Conservation (phyloP, 2,113 vertebrate genomes). For the Stigmatopora nigra region DNA sequence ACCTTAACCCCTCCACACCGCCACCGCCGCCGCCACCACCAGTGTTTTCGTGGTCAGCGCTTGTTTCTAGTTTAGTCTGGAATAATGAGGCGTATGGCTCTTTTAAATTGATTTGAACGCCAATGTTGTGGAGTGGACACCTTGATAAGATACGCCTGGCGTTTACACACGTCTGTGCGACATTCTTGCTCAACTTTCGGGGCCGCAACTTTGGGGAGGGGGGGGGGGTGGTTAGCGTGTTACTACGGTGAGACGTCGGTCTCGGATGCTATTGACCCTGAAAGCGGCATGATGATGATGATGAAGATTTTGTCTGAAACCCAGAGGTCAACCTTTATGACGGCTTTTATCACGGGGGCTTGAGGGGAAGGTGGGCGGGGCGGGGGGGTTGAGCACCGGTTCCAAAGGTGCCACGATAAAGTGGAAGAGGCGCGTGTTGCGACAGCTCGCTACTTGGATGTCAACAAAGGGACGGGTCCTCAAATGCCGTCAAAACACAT, state of each 20-base stretch:
- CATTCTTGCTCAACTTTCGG: background rate
- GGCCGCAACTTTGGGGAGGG: too few relatives aligned
- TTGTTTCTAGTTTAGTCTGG: constrained; percentile 35
- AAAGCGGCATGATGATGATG: too few relatives aligned
- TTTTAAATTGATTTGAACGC: constrained; percentile 3
- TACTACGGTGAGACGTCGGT: too few relatives aligned
- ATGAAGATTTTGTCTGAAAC: background rate
- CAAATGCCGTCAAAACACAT: background rate
- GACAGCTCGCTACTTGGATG: background rate
- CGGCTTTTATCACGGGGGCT: background rate
- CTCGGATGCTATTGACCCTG: too few relatives aligned
- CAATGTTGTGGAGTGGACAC: background rate
- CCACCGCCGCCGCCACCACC: constrained; percentile 36
- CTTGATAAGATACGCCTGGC: background rate
- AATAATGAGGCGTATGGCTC: constrained; percentile 12
- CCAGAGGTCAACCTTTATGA: background rate
- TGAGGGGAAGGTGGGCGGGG: too few relatives aligned
- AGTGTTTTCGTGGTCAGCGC: constrained; percentile 28
- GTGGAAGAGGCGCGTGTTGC: constrained; percentile 1
- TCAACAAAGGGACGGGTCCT: background rate
- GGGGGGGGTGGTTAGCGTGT: too few relatives aligned
- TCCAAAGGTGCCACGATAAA: constrained; percentile 46
- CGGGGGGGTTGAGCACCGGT: background rate
- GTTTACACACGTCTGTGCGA: too few relatives aligned
- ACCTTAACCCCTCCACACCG: constrained; percentile 32